Conservation (phyloP, 2,797 vertebrate species). For the Syngnathus acus region DNA sequence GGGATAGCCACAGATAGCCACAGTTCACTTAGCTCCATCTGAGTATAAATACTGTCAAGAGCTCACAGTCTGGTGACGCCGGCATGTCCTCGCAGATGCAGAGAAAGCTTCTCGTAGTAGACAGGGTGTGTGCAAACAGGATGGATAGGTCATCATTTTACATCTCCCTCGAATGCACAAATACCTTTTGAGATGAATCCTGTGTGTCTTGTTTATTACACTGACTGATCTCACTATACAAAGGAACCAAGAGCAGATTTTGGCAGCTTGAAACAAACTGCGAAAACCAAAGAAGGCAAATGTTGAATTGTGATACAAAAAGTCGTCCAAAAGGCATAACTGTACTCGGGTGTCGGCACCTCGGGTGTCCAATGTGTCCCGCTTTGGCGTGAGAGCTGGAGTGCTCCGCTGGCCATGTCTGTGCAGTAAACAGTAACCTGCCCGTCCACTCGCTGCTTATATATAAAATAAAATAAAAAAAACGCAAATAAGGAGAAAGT, state of each 20-base stretch:
- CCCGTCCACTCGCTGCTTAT: constrained; percentile 57
- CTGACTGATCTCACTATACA: constrained; percentile 64
- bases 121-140: constrained; percentile 34
- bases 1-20: constrained; percentile 35
- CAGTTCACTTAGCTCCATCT: constrained; percentile 67
- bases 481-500: constrained; percentile 63
- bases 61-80: constrained; percentile 65
- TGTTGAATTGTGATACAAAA: constrained; percentile 67
- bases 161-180: not conserved
- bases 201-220: constrained; percentile 52
- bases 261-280: constrained; percentile 68
- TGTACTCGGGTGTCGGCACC: constrained; percentile 63
- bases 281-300: constrained; percentile 74
- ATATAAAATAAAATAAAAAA: constrained; percentile 47
- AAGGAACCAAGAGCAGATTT: constrained; percentile 67
- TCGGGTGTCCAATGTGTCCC: constrained; percentile 49
- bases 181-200: constrained; percentile 31
- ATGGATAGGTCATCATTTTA: not conserved
- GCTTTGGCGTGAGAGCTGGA: constrained; percentile 51
- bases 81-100: constrained; percentile 56
- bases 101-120: constrained; percentile 58
- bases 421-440: constrained; percentile 63
- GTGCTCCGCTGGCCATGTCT: constrained; percentile 50
- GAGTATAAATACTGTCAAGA: constrained; percentile 71
- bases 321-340: constrained; percentile 75